A percentile compares a stretch with the other conserved stretches of the same genome.
Evolutionary conservation across 2,888 invertebrate species (phyloP).

Genomic region (Drosophila subquinaria): DNA sequence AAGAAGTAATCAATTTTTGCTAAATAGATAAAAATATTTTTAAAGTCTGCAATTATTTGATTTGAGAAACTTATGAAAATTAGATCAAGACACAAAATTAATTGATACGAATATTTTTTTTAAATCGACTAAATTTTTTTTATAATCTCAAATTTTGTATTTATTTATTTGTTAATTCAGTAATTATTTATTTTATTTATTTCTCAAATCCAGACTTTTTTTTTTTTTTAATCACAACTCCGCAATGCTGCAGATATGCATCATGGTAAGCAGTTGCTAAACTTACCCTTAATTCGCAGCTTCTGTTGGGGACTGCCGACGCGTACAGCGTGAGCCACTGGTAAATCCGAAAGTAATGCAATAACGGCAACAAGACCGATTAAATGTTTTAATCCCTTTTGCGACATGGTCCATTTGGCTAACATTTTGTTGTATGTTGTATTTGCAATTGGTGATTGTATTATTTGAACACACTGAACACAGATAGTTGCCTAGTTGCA

Average conservation of each 20-base stretch:
- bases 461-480: slow-evolving; percentile 23
- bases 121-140: neutral
- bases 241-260: neutral
- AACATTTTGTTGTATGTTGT: slow-evolving; percentile 68
- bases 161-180: no score
- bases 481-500: neutral
- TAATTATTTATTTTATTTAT: no score
- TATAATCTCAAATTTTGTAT: no score
- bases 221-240: no score
- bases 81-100: neutral
- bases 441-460: slow-evolving; percentile 25
- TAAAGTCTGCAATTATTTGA: neutral
- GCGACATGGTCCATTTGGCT: slow-evolving; percentile 81
- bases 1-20: neutral
- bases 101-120: neutral
- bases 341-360: slow-evolving; percentile 75
- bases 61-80: neutral
- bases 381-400: slow-evolving; percentile 70
- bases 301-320: slow-evolving; percentile 86
- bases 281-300: slow-evolving; percentile 62
- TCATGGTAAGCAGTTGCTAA: neutral
- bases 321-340: slow-evolving; percentile 85
- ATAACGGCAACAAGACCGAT: slow-evolving; percentile 68
- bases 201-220: no score
- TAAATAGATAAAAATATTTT: neutral